Evolutionary conservation across 2,888 invertebrate genomes (phyloP).

Genomic region (Archips crataeganus): DNA sequence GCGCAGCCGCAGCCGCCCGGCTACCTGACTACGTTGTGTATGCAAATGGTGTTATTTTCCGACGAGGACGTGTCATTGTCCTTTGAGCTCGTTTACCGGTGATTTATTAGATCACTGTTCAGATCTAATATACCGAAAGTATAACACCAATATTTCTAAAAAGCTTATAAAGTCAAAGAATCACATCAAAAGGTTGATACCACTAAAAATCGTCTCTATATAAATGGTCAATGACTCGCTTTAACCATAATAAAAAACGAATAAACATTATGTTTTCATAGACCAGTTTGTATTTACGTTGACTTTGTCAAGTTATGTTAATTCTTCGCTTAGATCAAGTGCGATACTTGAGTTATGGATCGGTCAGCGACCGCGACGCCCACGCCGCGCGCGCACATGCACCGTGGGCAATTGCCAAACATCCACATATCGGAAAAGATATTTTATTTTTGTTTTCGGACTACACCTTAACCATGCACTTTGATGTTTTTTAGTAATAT

Average conservation of each 20-base stretch:
- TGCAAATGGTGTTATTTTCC: constrained; percentile 78
- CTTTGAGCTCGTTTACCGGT: constrained; percentile 64
- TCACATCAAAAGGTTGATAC: not conserved
- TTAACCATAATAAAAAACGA: constrained; percentile 53
- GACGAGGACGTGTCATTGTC: constrained; percentile 72
- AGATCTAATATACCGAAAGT: constrained; percentile 15
- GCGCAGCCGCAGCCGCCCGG: constrained; percentile 46
- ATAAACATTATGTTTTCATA: constrained; percentile 66
- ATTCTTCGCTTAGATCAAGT: constrained; percentile 72
- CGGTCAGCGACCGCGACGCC: constrained; percentile 75
- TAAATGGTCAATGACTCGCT: constrained; percentile 59
- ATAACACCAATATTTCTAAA: constrained; percentile 9
- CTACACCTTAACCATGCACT: no score
- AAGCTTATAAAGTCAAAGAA: constrained; percentile 11
- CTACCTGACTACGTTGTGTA: constrained; percentile 79
- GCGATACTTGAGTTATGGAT: constrained; percentile 71
- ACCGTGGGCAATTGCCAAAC: constrained; percentile 17
- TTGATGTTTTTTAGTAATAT: no score
- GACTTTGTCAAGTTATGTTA: constrained; percentile 82
- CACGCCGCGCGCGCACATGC: constrained; percentile 45
- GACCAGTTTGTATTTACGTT: constrained; percentile 75
- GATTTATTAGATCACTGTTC: constrained; percentile 72
- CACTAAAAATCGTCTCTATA: not conserved
- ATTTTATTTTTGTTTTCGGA: not conserved
- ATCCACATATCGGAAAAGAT: not conserved